A percentile compares a stretch with the other conserved stretches of the same genome.
These are phyloP conservation scores for Drosophila ezoana DNA, from an alignment of 2,888 invertebrate genomes.

Conservation along the genomic window DNA sequence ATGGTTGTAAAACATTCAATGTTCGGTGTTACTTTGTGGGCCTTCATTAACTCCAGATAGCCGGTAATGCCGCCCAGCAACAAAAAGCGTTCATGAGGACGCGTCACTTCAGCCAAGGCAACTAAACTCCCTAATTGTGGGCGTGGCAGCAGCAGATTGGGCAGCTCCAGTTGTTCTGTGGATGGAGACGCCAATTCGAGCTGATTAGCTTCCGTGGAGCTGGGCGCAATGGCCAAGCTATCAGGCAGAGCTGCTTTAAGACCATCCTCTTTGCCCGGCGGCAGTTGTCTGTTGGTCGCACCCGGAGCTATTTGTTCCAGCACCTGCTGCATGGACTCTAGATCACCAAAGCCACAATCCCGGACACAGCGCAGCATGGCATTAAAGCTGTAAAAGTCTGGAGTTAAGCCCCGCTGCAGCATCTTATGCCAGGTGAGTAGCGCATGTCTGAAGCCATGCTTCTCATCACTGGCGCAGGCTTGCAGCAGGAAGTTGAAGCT, in stretches of 20 bases:
- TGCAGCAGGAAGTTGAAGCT: conserved; percentile 93
- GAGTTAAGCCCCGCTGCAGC: conserved; percentile 88
- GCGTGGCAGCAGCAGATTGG: conserved; percentile 88
- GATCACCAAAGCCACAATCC: conserved; percentile 92
- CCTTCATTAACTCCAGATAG: conserved; percentile 91
- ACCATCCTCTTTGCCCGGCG: neutral
- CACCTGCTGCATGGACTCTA: conserved; percentile 87
- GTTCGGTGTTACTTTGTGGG: conserved; percentile 89
- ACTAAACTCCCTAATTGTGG: conserved; percentile 88
- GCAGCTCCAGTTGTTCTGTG: conserved; percentile 83
- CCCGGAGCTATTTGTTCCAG: conserved; percentile 81
- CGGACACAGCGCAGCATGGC: conserved; percentile 91
- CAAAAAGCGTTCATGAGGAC: conserved; percentile 89
- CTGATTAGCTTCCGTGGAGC: conserved; percentile 2
- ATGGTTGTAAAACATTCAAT: conserved; percentile 92
- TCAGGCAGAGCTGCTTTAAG: neutral
- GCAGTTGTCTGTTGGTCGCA: conserved; percentile 1
- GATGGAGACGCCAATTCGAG: neutral
- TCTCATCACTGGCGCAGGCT: conserved; percentile 92
- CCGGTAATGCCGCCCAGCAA: conserved; percentile 91
- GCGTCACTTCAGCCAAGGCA: conserved; percentile 87
- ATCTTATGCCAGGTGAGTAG: conserved; percentile 95
- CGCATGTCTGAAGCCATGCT: conserved; percentile 88
- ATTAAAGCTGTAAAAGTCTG: conserved; percentile 91
- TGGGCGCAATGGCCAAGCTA: neutral